phyloP scores from a whole-genome alignment of 2,797 vertebrate genomes.

The Melanotaenia maccullochi region DNA sequence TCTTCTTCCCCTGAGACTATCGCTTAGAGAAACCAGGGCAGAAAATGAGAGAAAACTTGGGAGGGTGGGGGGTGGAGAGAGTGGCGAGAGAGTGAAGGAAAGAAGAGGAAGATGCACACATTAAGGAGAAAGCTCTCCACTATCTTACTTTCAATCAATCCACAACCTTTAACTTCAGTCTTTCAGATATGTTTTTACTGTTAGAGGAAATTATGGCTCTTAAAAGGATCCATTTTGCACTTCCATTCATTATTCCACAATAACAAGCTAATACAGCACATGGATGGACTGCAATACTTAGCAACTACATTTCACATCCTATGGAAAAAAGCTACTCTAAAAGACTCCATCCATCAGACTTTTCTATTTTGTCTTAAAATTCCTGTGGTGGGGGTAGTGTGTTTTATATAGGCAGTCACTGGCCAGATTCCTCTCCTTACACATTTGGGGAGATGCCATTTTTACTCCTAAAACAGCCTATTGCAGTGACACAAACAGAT shows the following conservation, averaged over 20 bases:
- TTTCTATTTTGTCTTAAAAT: constrained; percentile 15
- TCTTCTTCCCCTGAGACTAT: constrained; percentile 48
- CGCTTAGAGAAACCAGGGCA: constrained; percentile 69
- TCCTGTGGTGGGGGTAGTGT: not conserved
- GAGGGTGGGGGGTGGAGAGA: constrained; percentile 15
- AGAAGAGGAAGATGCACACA: constrained; percentile 5
- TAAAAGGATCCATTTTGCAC: not conserved
- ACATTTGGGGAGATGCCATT: not conserved
- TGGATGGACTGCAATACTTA: not conserved
- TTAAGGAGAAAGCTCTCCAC: not conserved
- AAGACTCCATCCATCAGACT: not conserved
- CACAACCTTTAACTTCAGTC: not conserved
- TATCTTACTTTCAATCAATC: not conserved
- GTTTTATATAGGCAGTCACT: constrained; percentile 4
- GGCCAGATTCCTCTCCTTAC: constrained; percentile 2
- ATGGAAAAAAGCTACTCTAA: not conserved
- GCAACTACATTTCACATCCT: not conserved
- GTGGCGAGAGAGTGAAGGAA: constrained; percentile 9
- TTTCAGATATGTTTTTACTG: not conserved
- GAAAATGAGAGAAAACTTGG: constrained; percentile 41
- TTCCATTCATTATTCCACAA: not conserved
- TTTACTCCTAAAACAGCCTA: constrained; percentile 7
- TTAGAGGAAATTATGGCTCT: constrained; percentile 11
- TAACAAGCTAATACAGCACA: constrained; percentile 3
- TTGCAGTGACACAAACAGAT: constrained; percentile 4